phyloP scores from a whole-genome alignment of 2,113 vertebrate species.

The Vulpes ferrilata region DNA sequence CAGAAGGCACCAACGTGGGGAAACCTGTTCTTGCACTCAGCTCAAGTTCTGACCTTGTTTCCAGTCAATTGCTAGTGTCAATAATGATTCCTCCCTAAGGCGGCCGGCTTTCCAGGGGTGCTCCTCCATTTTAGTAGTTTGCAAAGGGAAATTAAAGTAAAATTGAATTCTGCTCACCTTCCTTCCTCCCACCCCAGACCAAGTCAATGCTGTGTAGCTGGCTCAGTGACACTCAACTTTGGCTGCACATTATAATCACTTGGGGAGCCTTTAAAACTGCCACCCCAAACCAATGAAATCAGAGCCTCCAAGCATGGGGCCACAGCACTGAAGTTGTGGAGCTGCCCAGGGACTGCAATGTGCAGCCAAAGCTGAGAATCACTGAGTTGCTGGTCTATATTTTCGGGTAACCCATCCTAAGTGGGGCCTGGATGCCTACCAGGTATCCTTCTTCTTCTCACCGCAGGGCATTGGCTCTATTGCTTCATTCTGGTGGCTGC shows the following conservation, averaged over 20 bases:
- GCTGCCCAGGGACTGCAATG: background rate
- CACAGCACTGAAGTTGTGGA: background rate
- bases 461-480: too few species aligned
- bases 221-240: background rate
- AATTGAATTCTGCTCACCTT: background rate
- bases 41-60: background rate
- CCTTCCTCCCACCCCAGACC: background rate
- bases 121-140: background rate
- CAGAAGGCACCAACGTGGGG: background rate
- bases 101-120: background rate
- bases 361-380: background rate
- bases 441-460: background rate
- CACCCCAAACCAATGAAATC: background rate
- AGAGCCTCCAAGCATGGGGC: background rate
- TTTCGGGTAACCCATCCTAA: background rate
- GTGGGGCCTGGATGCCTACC: rapidly evolving
- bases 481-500: background rate
- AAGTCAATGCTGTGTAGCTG: background rate
- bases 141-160: background rate
- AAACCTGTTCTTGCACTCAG: background rate
- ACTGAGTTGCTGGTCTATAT: background rate
- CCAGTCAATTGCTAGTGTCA: background rate
- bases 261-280: background rate
- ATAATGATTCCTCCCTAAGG: background rate
- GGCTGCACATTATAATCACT: background rate